Conservation (phyloP, 37 sponge, comb jelly and placozoan species). For the Haliclona indistincta region DNA sequence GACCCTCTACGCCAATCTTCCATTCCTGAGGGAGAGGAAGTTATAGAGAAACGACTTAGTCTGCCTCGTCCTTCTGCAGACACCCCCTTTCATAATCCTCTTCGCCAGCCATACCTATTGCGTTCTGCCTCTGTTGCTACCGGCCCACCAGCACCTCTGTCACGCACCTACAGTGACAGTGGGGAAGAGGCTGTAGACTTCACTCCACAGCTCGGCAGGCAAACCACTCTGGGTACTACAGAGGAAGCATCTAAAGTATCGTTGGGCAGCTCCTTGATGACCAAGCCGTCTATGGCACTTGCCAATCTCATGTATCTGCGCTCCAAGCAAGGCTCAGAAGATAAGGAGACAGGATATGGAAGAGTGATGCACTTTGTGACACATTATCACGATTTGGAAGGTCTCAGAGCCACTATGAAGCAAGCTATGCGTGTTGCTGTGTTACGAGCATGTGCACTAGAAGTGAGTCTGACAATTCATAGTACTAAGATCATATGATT, state of each 20-base stretch:
- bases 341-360: slow-evolving; percentile 53
- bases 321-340: slow-evolving; percentile 42
- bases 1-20: slow-evolving; percentile 26
- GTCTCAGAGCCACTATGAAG: slow-evolving; percentile 76
- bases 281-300: slow-evolving; percentile 65
- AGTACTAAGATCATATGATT: too few relatives aligned
- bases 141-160: not conserved
- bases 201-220: not conserved
- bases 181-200: slow-evolving; percentile 18
- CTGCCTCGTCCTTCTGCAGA: not conserved
- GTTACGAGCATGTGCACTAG: slow-evolving; percentile 63
- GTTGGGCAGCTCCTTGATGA: not conserved
- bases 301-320: slow-evolving; percentile 69
- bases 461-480: slow-evolving; percentile 43
- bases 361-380: slow-evolving; percentile 61
- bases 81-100: too few relatives aligned
- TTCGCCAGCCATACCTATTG: not conserved
- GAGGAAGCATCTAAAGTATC: not conserved
- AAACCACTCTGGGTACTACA: not conserved
- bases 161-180: slow-evolving; percentile 16
- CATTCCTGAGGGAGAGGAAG: slow-evolving; percentile 5
- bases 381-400: slow-evolving; percentile 74
- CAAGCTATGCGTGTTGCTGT: slow-evolving; percentile 73
- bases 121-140: not conserved
- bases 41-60: not conserved